Evolutionary conservation across 2,797 vertebrate genomes (phyloP), one percentile per base, ranked within the genome.

Genomic region (Falco naumanni): DNA sequence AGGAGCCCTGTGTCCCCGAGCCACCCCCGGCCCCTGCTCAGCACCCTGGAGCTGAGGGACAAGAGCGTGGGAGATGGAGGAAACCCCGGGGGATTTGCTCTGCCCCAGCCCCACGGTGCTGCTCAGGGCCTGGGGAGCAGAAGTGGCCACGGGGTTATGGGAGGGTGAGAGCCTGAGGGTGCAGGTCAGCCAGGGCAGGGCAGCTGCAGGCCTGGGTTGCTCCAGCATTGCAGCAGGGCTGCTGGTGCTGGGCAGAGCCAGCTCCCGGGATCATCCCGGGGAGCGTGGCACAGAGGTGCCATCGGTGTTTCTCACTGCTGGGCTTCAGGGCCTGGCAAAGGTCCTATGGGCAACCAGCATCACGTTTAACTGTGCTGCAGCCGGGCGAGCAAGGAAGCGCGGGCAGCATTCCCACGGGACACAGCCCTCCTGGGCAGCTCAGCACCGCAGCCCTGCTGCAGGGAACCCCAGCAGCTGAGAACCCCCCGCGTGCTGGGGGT

Each of bases 351-450:
- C 34, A 29, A 25, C 31, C 2, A 2, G 31, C 60, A 31, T n/a
- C 34, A 3, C 6, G 0, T 60, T 84, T 61, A 53, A 26, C 21
- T 0, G 1, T 8, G 37, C 72, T 16, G 25, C 56, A 25, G 54
- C 14, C 1, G 0, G 14, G 20, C 0, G 3, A 29, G 72, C 7
- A 2, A 74, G 65, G 50, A 57, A 31, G 21, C 50, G 33, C 29
- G 0, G 1, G 34, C 80, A 34, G 41, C 5, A 1, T 1, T 9
- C 37, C 14, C 1, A 0, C 21, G 18, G 16, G 64, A 43, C 31
- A 2, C 0, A 1, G 33, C 61, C 72, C 34, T 83, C 54, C n/a
- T 1, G 3, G 9, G 61, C 0, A 0, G 3, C 16, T 78, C 34
- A 6, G 29, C 34, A 33, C 57, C 4, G 1, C 59, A 50, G 5